phyloP scores from a whole-genome alignment of 2,888 invertebrate genomes.

The Beris morrisii region DNA sequence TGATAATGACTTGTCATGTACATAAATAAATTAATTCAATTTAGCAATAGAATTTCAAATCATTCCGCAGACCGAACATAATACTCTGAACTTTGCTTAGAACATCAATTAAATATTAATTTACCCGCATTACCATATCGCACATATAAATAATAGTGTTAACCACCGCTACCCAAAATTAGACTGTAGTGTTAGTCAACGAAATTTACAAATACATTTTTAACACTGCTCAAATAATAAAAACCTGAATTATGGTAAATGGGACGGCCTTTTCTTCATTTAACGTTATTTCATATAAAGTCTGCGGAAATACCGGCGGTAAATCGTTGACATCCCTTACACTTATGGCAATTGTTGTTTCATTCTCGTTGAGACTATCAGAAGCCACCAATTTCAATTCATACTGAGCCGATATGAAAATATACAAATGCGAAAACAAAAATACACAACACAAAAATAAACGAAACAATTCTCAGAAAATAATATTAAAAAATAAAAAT shows the following conservation, averaged over 20 bases:
- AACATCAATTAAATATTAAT: too few relatives aligned
- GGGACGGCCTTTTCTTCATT: slow-evolving; percentile 74
- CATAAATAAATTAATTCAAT: too few relatives aligned
- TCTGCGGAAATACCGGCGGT: slow-evolving; percentile 77
- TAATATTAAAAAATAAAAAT: too few relatives aligned
- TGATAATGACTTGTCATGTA: too few relatives aligned
- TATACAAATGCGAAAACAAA: slow-evolving; percentile 43
- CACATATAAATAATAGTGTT: too few relatives aligned
- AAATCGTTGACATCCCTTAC: slow-evolving; percentile 88
- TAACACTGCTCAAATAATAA: slow-evolving; percentile 44
- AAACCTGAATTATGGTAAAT: slow-evolving; percentile 77
- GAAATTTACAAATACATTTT: slow-evolving; percentile 38
- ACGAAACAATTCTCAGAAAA: slow-evolving; percentile 29
- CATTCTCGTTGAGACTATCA: slow-evolving; percentile 87
- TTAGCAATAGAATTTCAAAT: too few relatives aligned
- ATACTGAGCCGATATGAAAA: slow-evolving; percentile 61
- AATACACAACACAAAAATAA: slow-evolving; percentile 42
- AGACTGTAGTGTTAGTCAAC: background rate
- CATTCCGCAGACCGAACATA: too few relatives aligned
- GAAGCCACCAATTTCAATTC: slow-evolving; percentile 87
- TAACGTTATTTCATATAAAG: slow-evolving; percentile 71
- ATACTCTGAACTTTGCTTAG: too few relatives aligned
- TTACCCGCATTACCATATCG: too few relatives aligned
- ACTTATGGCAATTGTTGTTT: slow-evolving; percentile 78
- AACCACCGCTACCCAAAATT: too few relatives aligned